Percentiles rank a stretch among this genome's conserved stretches.
These are phyloP conservation scores for Callimorpha dominula DNA, from an alignment of 2,888 invertebrate species.

Conservation along the genomic window DNA sequence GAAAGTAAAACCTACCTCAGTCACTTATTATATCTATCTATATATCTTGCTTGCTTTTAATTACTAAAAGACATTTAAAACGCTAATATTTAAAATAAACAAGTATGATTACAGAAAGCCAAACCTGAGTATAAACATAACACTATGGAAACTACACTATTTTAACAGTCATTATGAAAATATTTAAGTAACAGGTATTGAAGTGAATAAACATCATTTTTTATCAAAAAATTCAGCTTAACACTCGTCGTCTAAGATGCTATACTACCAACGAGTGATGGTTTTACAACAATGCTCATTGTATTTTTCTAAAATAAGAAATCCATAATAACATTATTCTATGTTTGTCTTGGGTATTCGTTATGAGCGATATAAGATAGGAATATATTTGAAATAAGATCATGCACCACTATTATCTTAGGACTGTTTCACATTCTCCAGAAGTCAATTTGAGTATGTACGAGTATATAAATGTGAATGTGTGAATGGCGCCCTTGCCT, in stretches of 20 bases:
- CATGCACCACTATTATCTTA: background rate
- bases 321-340: background rate
- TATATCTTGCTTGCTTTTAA: background rate
- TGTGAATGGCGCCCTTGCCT: too few relatives aligned
- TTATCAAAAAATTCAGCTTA: background rate
- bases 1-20: background rate
- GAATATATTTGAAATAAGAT: slow-evolving; percentile 5
- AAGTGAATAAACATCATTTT: background rate
- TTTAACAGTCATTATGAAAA: background rate
- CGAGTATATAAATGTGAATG: background rate
- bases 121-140: background rate
- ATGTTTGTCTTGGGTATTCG: slow-evolving; percentile 1
- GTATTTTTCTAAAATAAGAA: slow-evolving; percentile 4
- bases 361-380: background rate
- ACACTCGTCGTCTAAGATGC: background rate
- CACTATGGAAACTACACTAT: background rate
- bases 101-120: background rate
- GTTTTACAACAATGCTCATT: slow-evolving; percentile 4
- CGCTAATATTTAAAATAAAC: background rate
- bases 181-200: background rate
- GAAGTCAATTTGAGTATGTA: background rate
- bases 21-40: background rate
- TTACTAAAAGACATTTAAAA: background rate
- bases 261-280: background rate
- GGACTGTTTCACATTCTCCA: background rate